Base-by-base conservation (phyloP, 1,140 invertebrate genomes). In the Dendrolimus kikuchii region DNA sequence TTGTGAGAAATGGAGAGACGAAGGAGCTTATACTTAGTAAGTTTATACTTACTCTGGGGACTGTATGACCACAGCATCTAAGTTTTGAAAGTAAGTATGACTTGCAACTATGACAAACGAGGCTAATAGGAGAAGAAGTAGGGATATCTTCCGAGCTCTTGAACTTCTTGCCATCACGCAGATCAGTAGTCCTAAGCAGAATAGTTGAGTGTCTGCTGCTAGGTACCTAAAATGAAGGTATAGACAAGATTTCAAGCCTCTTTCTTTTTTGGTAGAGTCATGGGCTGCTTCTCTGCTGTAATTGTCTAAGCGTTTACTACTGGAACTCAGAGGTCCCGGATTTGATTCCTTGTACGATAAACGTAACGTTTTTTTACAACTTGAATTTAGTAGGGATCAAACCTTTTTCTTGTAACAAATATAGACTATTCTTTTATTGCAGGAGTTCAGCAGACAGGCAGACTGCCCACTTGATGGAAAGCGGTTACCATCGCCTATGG, bases 41-140 rank as follows among this genome's bases (percentile, higher is more conserved):
- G 8, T 5, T 5, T 23, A 7, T 43, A 74, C 77, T 74, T 60
- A 88, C 86, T 88, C 86, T 8, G 86, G 82, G 0, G 62, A 62
- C 55, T 82, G 81, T 46, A 77, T 59, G 4, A 81, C 68, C 0
- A 78, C 63, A 5, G 79, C 66, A 40, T 76, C 65, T 42, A 86
- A 62, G 44, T 77, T 62, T 44, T 77, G 62, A 43, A 75, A 71
- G 56, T 83, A 86, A 0, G 86, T 87, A 7, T 76, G 69, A 0
- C 62, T 49, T 2, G 72, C 77, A 0, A 71, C 61, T 1, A 79
- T 63, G 5, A 76, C 23, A 4, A 86, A 37, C 0, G 80, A 67
- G 0, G 62, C 5, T 5, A 70, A 2, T 10, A 87, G 56, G 41
- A 79, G 46, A 0, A 57, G 5, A 0, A 53, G 7, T 4, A 87